Conservation (phyloP, 2,888 invertebrate genomes). For the Tanypteryx hageni region DNA sequence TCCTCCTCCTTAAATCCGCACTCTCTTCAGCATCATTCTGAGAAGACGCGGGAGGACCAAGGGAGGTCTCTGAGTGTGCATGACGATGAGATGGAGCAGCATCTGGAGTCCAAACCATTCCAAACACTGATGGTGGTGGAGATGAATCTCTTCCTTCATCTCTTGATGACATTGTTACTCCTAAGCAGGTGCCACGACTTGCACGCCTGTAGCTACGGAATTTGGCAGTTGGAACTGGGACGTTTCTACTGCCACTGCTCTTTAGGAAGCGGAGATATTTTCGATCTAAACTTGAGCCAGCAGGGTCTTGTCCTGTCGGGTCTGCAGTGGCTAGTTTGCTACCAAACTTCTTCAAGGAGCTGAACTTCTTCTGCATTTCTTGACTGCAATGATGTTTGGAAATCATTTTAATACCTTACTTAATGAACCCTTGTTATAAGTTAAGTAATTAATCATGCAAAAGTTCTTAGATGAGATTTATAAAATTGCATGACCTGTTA, state of each 20-base stretch:
- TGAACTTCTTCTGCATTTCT: conserved; percentile 79
- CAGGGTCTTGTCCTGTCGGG: conserved; percentile 75
- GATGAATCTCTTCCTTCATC: conserved; percentile 55
- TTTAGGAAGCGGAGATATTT: conserved; percentile 81
- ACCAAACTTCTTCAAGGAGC: conserved; percentile 84
- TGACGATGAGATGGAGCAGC: conserved; percentile 47
- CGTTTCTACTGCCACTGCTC: conserved; percentile 73
- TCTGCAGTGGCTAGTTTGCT: conserved; percentile 69
- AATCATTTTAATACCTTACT: not conserved
- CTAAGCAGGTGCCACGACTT: conserved; percentile 46
- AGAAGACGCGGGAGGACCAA: not conserved
- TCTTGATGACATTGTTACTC: conserved; percentile 20
- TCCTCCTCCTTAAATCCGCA: conserved; percentile 12
- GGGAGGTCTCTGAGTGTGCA: conserved; percentile 27
- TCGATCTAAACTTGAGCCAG: conserved; percentile 83
- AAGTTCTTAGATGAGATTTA: not conserved
- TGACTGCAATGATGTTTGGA: conserved; percentile 58
- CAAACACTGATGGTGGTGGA: conserved; percentile 18
- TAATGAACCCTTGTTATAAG: not conserved
- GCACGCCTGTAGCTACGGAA: conserved; percentile 86
- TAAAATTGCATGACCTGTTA: not conserved
- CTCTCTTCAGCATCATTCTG: not conserved
- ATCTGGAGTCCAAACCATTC: conserved; percentile 53
- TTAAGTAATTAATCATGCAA: not conserved
- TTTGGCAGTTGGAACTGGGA: conserved; percentile 87